phyloP scores from a whole-genome alignment of 2,888 invertebrate species.

The Ochropleura plecta region DNA sequence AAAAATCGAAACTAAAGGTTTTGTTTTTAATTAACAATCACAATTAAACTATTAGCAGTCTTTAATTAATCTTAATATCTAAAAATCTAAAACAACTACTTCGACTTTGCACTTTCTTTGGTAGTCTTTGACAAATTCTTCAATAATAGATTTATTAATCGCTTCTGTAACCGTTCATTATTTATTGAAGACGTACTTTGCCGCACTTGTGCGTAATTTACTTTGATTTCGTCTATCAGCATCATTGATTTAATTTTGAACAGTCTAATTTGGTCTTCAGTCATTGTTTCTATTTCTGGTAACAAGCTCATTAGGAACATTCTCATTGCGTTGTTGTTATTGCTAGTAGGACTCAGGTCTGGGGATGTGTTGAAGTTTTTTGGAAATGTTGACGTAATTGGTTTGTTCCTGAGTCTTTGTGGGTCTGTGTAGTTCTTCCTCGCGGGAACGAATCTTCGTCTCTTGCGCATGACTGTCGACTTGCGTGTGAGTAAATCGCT shows the following conservation, averaged over 20 bases:
- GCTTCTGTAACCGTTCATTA: conserved; percentile 65
- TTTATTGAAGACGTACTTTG: conserved; percentile 31
- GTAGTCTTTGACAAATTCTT: conserved; percentile 59
- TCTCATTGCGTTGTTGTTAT: conserved; percentile 53
- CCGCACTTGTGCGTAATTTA: conserved; percentile 51
- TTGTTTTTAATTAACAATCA: conserved; percentile 40
- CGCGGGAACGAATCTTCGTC: conserved; percentile 52
- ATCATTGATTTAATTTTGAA: conserved; percentile 74
- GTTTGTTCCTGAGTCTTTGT: conserved; percentile 26
- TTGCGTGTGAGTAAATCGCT: conserved; percentile 45
- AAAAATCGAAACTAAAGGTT: neutral
- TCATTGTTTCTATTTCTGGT: conserved; percentile 73
- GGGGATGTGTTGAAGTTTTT: conserved; percentile 6
- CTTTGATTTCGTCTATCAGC: conserved; percentile 69
- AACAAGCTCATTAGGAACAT: conserved; percentile 71
- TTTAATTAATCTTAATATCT: conserved; percentile 28
- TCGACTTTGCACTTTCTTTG: conserved; percentile 14
- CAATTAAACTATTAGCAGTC: conserved; percentile 44
- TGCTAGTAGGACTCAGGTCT: conserved; percentile 14
- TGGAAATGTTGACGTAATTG: conserved; percentile 4
- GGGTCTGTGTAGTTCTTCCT: conserved; percentile 40
- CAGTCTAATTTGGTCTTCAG: conserved; percentile 68
- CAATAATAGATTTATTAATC: conserved; percentile 68
- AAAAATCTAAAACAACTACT: conserved; percentile 9
- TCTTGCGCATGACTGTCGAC: conserved; percentile 39